These are phyloP conservation scores for Yponomeuta evonymella DNA, from an alignment of 2,888 invertebrate genomes.

Conservation along the genomic window DNA sequence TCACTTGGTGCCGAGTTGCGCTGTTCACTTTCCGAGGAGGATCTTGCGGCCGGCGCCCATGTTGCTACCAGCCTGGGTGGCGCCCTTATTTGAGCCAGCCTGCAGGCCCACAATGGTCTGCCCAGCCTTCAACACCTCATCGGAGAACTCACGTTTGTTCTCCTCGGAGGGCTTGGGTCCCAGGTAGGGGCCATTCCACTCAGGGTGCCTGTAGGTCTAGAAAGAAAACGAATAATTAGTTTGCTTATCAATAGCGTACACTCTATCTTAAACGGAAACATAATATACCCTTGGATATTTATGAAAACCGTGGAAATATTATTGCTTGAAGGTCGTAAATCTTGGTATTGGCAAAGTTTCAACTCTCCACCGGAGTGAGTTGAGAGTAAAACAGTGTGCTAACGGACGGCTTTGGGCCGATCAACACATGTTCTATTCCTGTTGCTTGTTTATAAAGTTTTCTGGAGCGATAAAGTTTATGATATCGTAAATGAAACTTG, in stretches of 20 bases:
- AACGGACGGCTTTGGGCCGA: constrained; percentile 46
- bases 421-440: constrained; percentile 32
- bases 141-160: constrained; percentile 95
- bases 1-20: constrained; percentile 48
- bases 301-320: constrained; percentile 70
- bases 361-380: constrained; percentile 35
- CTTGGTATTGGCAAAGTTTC: constrained; percentile 59
- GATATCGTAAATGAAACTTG: constrained; percentile 19
- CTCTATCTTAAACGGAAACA: background rate
- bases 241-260: background rate
- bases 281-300: constrained; percentile 58
- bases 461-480: constrained; percentile 23
- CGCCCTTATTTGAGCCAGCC: constrained; percentile 97
- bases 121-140: constrained; percentile 92
- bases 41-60: constrained; percentile 94
- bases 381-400: constrained; percentile 49
- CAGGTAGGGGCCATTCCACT: constrained; percentile 90
- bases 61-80: constrained; percentile 93
- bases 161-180: constrained; percentile 97
- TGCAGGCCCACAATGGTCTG: constrained; percentile 94
- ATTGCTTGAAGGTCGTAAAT: constrained; percentile 59
- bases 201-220: constrained; percentile 89
- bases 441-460: constrained; percentile 26
- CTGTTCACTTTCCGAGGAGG: constrained; percentile 88
- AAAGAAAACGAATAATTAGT: constrained; percentile 21